Percentiles rank a stretch among this genome's conserved stretches.
Evolutionary conservation across 2,113 vertebrate species (phyloP).

Genomic region (Andinoacara biseriatus): DNA sequence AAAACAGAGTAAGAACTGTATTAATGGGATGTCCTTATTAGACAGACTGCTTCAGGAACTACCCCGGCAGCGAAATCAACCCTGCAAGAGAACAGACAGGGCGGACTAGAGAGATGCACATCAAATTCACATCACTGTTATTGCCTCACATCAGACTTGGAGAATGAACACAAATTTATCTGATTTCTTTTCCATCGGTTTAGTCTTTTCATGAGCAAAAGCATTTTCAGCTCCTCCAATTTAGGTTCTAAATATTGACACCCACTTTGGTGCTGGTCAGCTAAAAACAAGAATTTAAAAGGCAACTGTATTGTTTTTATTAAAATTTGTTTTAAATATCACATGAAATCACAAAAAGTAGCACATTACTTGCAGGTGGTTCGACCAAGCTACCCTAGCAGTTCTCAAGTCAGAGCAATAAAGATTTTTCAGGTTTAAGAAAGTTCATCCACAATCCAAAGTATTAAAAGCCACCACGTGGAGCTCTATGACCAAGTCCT

Average conservation of each 20-base stretch:
- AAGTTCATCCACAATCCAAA: neutral
- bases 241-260: neutral
- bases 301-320: too few species aligned
- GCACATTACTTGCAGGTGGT: neutral
- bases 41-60: neutral
- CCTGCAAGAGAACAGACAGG: neutral
- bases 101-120: neutral
- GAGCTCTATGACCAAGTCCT: neutral
- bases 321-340: neutral
- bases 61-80: too few species aligned
- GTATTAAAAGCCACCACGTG: neutral
- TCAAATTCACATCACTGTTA: neutral
- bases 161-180: neutral
- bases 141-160: neutral
- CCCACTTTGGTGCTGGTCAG: too few species aligned
- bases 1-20: neutral
- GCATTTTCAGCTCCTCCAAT: rapidly evolving
- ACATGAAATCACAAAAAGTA: neutral
- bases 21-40: neutral
- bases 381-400: neutral
- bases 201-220: neutral
- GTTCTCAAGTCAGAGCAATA: neutral
- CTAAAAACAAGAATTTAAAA: too few species aligned
- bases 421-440: neutral
- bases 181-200: neutral